These are phyloP conservation scores for Sula dactylatra DNA, from an alignment of 2,113 vertebrate species.

Conservation along the genomic window DNA sequence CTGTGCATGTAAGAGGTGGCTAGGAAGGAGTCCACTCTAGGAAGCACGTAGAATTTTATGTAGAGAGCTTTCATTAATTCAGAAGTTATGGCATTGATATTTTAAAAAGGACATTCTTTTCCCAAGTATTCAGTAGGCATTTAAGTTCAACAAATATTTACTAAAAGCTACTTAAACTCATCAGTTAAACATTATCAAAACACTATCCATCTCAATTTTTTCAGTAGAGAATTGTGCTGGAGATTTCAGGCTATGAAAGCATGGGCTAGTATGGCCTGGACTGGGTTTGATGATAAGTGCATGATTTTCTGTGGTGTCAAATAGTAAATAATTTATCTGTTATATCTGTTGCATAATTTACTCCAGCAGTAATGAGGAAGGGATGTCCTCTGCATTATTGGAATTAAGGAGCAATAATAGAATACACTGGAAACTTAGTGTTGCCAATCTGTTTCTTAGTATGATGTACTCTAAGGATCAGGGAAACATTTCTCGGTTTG, in stretches of 20 bases:
- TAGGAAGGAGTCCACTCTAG: not conserved
- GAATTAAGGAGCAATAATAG: not conserved
- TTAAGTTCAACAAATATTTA: not conserved
- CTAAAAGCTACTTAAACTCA: not conserved
- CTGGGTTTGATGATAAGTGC: not conserved
- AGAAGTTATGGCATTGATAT: not conserved
- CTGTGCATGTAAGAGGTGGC: not conserved
- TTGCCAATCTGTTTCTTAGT: not conserved
- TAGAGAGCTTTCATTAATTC: not conserved
- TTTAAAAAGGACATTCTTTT: not conserved
- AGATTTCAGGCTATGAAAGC: not conserved
- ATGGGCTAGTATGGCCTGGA: not conserved
- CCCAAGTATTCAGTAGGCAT: not conserved
- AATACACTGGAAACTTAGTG: not conserved
- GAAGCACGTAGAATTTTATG: not conserved
- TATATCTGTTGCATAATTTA: not conserved
- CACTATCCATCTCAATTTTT: not conserved
- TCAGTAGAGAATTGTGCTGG: not conserved
- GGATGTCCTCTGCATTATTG: not conserved
- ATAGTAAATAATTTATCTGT: not conserved
- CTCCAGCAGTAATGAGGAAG: not conserved
- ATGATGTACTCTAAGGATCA: not conserved
- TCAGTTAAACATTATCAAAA: not conserved
- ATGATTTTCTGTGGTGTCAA: not conserved
- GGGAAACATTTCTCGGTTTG: not conserved